Base-by-base conservation (phyloP, 1,140 invertebrate genomes). In the Procambarus virginalis region DNA sequence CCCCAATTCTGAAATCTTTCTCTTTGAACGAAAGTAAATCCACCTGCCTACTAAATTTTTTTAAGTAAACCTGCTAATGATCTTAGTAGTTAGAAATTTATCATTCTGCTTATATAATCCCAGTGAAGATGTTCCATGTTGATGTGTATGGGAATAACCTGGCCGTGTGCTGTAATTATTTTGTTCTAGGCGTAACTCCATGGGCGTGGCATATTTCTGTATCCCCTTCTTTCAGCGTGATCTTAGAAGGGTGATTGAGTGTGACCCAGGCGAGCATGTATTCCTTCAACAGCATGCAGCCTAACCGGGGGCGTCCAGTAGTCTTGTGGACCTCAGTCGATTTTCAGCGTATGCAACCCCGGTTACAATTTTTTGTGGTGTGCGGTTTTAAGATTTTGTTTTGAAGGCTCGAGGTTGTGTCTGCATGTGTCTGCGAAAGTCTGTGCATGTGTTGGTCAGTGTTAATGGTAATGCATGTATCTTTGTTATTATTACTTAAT, bases 291-390 rank as follows among this genome's bases (percentile, higher is more conserved):
- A 73, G 68, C 68, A 73, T 73, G 68, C 68, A 20, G 68, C 68
- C 68, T 34, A 34, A 8, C 68, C 68, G 68, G 68, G 51, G 8
- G 51, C 68, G n/a, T 20, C 68, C 68, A 1, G 68, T 73, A 73
- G 68, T 34, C 5, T 34, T 73, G n/a, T 73, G 68, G 68, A 73
- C 68, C 68, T 73, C 68, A 34, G 22, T 73, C 68, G 68, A 73
- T 73, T 73, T 73, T 20, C 68, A 73, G 68, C 68, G 68, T 73
- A 73, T 73, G 68, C 68, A 73, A 34, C 68, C 68, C 34, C n/a
- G 10, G 10, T 73, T 73, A 73, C 5, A 9, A 22, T 22, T 73
- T 34, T 0, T 34, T 34, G n/a, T 73, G n/a, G 0, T 34, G n/a
- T 34, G n/a, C 68, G n/a, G 34, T 34, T 68, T 73, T 10, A 55